Evolutionary conservation across 2,888 invertebrate species (phyloP), one percentile per base, ranked within the genome.

Genomic region (Catocala fraxini): DNA sequence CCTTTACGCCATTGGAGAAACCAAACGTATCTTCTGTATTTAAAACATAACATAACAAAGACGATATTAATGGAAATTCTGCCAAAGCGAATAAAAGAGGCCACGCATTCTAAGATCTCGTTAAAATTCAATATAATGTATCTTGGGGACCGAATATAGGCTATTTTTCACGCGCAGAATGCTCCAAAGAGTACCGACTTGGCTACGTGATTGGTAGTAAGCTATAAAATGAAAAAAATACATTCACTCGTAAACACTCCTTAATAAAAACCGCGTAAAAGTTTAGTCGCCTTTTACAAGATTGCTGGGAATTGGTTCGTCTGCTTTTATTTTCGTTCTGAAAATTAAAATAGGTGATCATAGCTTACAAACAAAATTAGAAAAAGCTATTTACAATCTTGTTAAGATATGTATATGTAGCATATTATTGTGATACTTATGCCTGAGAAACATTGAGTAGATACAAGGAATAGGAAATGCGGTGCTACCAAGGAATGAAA

Each of bases 51-150:
- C 15, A 2, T 58, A 35, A 53, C 59, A 63, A 63, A 71, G n/a
- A n/a, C n/a, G n/a, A n/a, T n/a, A n/a, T n/a, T n/a, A n/a, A n/a
- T n/a, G n/a, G n/a, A n/a, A n/a, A n/a, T 80, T 75, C 69, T 49
- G 77, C 70, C 68, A 74, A 39, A 25, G 45, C 63, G 65, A 76
- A 83, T 78, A 83, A 82, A 81, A 75, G 75, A 71, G 59, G 60
- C 58, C 64, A 45, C 63, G 65, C 59, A 59, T 56, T 53, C 43
- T 58, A 62, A 48, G 65, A 68, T 68, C 70, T 81, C 80, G 77
- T 82, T 81, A 84, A 82, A 78, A 82, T 78, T 69, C 69, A 73
- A 71, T 84, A 81, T 15, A 15, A 88, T 87, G 86, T 86, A 87
- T 84, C 87, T 39, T 0, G 83, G 77, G 86, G 15, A 64, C 15